Evolutionary conservation across 2,113 vertebrate genomes (phyloP), one percentile per base, ranked within the genome.

Genomic region (Falcunculus frontatus): DNA sequence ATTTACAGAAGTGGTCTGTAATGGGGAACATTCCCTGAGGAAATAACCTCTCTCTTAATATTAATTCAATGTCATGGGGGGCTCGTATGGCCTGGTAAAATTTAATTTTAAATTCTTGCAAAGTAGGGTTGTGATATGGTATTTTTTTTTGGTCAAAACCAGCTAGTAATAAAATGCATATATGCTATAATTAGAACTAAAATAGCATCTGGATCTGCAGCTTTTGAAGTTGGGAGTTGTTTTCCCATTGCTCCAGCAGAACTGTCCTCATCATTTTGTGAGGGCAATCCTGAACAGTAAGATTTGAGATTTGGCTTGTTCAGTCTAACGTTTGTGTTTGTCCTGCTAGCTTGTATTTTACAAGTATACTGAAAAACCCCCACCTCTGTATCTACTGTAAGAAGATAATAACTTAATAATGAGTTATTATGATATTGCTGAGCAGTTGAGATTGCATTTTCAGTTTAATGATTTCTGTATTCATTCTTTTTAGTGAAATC

Each of bases 401-500:
- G 10, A 50, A 21, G 27, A 33, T 37, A 67, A 21, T 37, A 55
- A n/a, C 9, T n/a, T 63, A n/a, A 44, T 20, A 32, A 50, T 30
- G 35, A 53, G 49, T 44, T 62, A 2, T 50, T 77, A 1, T 27
- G 11, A 21, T 17, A 56, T 69, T 57, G 23, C 26, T 57, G 26
- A 78, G 42, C 7, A 77, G 47, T 59, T 59, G 27, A 87, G 12
- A 49, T 41, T 22, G 10, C 0, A 9, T 91, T 85, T 93, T 64
- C 53, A 62, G 10, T 75, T 75, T 63, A 63, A 86, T 75, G 25
- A 23, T 64, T 89, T 87, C 18, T 84, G 3, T 72, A 27, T 91
- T 89, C 12, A 16, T 76, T 91, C 44, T 47, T 96, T 96, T 25
- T 35, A 98, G 97, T 95, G 98, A 98, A 94, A 96, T 97, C 29